Evolutionary conservation across 2,888 invertebrate species (phyloP).

Genomic region (Harmothoe impar): DNA sequence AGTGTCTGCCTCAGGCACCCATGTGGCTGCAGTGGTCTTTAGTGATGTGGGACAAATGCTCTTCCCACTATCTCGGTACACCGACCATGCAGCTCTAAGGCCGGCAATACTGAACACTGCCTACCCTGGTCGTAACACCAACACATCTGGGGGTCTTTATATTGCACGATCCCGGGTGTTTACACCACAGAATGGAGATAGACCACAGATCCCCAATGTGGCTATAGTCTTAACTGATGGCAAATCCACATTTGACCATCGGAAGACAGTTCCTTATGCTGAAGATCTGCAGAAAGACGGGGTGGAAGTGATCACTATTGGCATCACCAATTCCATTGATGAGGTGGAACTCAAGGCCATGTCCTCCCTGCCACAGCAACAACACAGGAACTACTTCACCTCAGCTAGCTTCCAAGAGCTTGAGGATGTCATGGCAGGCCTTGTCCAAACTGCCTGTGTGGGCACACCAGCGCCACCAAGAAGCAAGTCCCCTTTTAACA

Average conservation of each 20-base stretch:
- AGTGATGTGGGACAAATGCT: conserved; percentile 7
- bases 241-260: conserved; percentile 60
- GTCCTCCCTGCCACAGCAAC: conserved; percentile 62
- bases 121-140: conserved; percentile 50
- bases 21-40: conserved; percentile 26
- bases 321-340: conserved; percentile 58
- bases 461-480: not conserved
- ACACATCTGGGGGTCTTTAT: conserved; percentile 51
- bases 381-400: conserved; percentile 58
- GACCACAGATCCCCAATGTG: conserved; percentile 36
- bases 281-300: conserved; percentile 24
- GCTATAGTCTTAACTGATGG: conserved; percentile 63
- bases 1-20: conserved; percentile 8
- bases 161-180: conserved; percentile 10
- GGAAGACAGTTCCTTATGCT: conserved; percentile 63
- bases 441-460: not conserved
- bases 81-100: not conserved
- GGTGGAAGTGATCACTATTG: conserved; percentile 53
- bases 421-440: not conserved
- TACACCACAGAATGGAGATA: conserved; percentile 50
- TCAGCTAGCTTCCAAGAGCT: conserved; percentile 53
- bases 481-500: not conserved
- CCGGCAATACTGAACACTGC: not conserved
- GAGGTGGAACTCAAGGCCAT: conserved; percentile 58
- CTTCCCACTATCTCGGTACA: conserved; percentile 18